phyloP scores from a whole-genome alignment of 2,888 invertebrate genomes.

The Heliconius aoede region DNA sequence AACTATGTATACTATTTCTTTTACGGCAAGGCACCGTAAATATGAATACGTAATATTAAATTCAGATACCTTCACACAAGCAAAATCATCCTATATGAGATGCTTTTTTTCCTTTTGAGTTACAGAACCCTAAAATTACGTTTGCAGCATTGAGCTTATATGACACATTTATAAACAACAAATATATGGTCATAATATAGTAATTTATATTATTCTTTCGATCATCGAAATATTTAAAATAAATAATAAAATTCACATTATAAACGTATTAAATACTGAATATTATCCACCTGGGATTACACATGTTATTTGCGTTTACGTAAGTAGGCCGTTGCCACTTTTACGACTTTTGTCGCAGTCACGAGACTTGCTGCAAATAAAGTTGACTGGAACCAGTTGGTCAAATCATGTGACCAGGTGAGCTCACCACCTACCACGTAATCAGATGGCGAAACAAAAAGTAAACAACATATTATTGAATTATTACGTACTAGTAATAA shows the following conservation, averaged over 20 bases:
- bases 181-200: background rate
- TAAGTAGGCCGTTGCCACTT: conserved; percentile 31
- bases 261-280: background rate
- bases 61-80: background rate
- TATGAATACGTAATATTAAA: too few species aligned
- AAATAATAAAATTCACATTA: conserved; percentile 16
- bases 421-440: conserved; percentile 12
- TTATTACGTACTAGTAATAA: background rate
- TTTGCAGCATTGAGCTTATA: too few species aligned
- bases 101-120: too few species aligned
- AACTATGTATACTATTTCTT: too few species aligned
- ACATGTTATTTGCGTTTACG: conserved; percentile 13
- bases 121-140: too few species aligned
- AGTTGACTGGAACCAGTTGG: conserved; percentile 39
- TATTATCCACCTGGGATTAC: conserved; percentile 5
- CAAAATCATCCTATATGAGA: background rate
- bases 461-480: background rate
- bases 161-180: background rate
- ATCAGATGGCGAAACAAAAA: conserved; percentile 14
- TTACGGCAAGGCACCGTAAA: too few species aligned
- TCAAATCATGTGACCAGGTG: conserved; percentile 27
- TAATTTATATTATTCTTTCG: background rate
- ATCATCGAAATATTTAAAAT: background rate
- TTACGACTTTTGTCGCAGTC: conserved; percentile 35
- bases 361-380: conserved; percentile 31